phyloP scores from a whole-genome alignment of 2,113 vertebrate genomes.

The Aegithalos caudatus region DNA sequence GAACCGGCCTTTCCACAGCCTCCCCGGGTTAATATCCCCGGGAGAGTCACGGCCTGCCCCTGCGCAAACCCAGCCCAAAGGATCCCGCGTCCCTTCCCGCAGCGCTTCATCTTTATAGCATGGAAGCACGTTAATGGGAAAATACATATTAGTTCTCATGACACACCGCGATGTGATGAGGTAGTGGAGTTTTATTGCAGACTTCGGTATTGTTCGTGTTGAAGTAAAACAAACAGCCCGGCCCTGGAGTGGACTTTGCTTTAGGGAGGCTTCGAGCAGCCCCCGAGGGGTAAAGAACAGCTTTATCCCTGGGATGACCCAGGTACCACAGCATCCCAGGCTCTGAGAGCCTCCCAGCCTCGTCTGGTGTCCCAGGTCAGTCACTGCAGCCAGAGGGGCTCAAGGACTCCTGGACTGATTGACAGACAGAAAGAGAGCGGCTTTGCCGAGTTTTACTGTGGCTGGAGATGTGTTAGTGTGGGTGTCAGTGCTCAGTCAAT shows the following conservation, averaged over 20 bases:
- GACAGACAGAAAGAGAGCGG: accelerated
- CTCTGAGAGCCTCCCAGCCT: background rate
- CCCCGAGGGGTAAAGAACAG: background rate
- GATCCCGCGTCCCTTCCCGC: background rate
- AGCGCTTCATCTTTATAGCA: accelerated
- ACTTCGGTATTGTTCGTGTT: background rate
- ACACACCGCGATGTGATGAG: background rate
- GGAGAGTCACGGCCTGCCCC: background rate
- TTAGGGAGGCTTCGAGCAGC: background rate
- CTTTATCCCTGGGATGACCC: background rate
- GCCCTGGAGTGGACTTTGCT: background rate
- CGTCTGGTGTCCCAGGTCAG: background rate
- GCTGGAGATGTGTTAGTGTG: accelerated
- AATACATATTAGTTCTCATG: background rate
- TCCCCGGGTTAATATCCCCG: too few relatives aligned
- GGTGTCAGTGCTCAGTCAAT: background rate
- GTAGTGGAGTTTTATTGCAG: background rate
- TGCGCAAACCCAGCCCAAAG: accelerated
- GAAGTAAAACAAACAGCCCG: background rate
- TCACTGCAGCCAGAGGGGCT: background rate
- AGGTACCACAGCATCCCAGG: accelerated
- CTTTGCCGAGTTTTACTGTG: background rate
- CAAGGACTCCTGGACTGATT: background rate
- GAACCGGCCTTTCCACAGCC: background rate
- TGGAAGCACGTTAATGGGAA: background rate